Evolutionary conservation across 2,797 vertebrate genomes (phyloP).

Genomic region (Diplodus puntazzo): DNA sequence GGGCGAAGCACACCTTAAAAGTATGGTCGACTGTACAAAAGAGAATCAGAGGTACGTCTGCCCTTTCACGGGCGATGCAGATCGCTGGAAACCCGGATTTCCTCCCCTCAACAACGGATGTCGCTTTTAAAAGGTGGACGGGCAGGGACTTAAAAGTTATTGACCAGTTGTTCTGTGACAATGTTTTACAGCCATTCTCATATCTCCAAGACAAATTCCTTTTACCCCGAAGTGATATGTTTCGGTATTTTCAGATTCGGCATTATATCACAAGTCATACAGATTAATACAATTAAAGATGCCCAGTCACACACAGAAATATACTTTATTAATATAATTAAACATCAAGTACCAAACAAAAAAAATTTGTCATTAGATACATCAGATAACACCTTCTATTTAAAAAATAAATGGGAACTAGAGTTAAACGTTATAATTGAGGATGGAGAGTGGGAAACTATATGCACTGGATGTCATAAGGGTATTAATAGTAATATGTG

Average conservation of each 20-base stretch:
- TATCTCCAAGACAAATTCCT: not conserved
- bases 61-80: no score
- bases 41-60: slow-evolving; percentile 8
- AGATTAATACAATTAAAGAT: not conserved
- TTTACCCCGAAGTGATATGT: not conserved
- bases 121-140: no score
- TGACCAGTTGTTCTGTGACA: not conserved
- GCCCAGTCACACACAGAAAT: not conserved
- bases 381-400: not conserved
- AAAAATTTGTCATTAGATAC: not conserved
- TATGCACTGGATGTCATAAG: slow-evolving; percentile 4
- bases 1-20: slow-evolving; percentile 10
- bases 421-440: no score
- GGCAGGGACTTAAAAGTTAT: not conserved
- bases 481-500: not conserved
- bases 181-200: not conserved
- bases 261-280: not conserved
- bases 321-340: not conserved
- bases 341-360: no score
- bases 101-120: no score
- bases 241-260: not conserved
- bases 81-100: no score
- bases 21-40: slow-evolving; percentile 7
- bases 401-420: not conserved
- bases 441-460: not conserved